Conservation (phyloP, 2,797 vertebrate species). For the Vipera latastei region DNA sequence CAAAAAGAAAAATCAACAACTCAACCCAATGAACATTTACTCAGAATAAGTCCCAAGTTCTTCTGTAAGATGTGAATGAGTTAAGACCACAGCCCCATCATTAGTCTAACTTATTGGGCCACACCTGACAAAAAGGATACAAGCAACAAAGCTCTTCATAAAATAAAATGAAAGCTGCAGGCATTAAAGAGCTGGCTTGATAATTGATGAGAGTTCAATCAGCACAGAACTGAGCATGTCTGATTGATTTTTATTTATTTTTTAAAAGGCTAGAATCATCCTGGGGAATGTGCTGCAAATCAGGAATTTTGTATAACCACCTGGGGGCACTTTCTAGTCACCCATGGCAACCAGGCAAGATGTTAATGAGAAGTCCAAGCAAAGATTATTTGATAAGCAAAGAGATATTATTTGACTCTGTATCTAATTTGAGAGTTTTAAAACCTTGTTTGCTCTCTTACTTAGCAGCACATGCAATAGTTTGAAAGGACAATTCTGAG, state of each 20-base stretch:
- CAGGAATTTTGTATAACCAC: background rate
- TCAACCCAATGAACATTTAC: background rate
- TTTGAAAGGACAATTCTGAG: background rate
- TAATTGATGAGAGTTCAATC: constrained; percentile 2
- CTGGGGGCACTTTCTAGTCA: background rate
- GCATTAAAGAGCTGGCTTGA: background rate
- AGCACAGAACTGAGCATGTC: background rate
- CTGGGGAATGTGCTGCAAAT: background rate
- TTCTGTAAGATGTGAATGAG: background rate
- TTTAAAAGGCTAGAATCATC: background rate
- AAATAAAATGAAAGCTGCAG: background rate
- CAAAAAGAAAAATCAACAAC: background rate
- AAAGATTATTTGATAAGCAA: background rate
- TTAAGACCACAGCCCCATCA: background rate
- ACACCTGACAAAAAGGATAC: background rate
- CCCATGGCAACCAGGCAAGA: background rate
- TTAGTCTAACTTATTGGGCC: background rate
- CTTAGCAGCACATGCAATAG: background rate
- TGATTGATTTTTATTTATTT: background rate
- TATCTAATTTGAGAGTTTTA: background rate
- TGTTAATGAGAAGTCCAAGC: background rate
- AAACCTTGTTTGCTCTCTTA: background rate
- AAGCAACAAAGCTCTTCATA: background rate
- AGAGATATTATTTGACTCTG: background rate
- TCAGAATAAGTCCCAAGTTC: background rate